Conservation (phyloP, 1,140 invertebrate species). For the Chymomyza costata region DNA sequence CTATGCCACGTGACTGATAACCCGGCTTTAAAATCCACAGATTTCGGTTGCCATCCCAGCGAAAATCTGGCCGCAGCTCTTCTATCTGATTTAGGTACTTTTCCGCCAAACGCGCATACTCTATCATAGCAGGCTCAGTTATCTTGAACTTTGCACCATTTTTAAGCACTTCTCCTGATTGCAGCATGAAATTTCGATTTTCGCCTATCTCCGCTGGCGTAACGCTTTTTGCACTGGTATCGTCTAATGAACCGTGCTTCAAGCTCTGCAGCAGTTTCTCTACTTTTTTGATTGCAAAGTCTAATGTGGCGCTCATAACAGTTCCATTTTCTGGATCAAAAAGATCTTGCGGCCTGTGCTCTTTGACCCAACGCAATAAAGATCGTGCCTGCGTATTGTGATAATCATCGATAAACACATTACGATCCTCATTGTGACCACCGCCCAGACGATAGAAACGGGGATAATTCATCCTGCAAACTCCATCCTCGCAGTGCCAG, state of each 20-base stretch:
- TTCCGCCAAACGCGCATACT: conserved; percentile 78
- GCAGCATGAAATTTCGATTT: conserved; percentile 83
- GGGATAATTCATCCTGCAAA: conserved; percentile 78
- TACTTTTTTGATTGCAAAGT: conserved; percentile 77
- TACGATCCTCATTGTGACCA: conserved; percentile 75
- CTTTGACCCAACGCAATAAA: conserved; percentile 85
- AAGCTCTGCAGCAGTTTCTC: conserved; percentile 52
- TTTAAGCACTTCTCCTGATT: conserved; percentile 76
- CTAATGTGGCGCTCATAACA: conserved; percentile 75
- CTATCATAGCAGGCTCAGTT: conserved; percentile 69
- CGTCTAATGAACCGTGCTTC: conserved; percentile 52
- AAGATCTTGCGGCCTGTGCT: conserved; percentile 45
- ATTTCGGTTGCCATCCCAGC: conserved; percentile 85
- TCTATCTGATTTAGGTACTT: conserved; percentile 79
- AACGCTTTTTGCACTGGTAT: conserved; percentile 35
- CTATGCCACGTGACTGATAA: conserved; percentile 88
- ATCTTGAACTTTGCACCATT: conserved; percentile 75
- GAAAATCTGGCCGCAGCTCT: conserved; percentile 77
- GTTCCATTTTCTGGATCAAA: conserved; percentile 37
- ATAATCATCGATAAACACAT: conserved; percentile 78
- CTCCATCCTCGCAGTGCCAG: conserved; percentile 78
- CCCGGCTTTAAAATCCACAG: conserved; percentile 96
- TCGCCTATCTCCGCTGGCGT: conserved; percentile 76
- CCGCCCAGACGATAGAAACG: conserved; percentile 77
- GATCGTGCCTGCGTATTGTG: conserved; percentile 89